Percentiles rank a stretch among this genome's conserved stretches.
These are phyloP conservation scores for Ctenodactylus gundi DNA, from an alignment of 2,113 vertebrate species.

Conservation along the genomic window DNA sequence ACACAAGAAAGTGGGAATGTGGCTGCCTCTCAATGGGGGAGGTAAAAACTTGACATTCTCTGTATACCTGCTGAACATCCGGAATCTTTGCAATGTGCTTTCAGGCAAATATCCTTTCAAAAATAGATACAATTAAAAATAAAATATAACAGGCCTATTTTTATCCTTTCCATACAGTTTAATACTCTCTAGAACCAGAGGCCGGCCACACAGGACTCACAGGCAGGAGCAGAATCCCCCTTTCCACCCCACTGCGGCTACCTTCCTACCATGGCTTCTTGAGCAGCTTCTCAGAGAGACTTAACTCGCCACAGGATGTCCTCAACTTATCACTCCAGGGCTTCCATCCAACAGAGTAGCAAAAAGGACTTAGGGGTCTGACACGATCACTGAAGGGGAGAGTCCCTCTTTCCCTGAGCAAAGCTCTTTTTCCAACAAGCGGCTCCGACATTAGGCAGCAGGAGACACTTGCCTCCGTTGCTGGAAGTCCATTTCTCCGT, in stretches of 20 bases:
- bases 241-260: neutral
- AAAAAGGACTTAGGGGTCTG: neutral
- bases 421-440: neutral
- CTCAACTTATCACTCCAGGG: neutral
- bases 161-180: neutral
- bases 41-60: neutral
- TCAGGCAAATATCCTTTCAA: neutral
- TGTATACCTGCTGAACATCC: neutral
- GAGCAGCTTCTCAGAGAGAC: neutral
- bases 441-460: rapidly evolving
- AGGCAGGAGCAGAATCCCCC: neutral
- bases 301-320: neutral
- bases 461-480: neutral
- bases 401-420: neutral
- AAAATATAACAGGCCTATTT: neutral
- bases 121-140: neutral
- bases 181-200: neutral
- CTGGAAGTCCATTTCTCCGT: neutral
- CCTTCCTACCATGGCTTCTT: neutral
- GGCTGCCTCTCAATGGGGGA: neutral
- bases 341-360: neutral
- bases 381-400: neutral
- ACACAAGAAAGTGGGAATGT: neutral
- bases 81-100: neutral
- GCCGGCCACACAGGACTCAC: neutral